Evolutionary conservation across 2,888 invertebrate genomes (phyloP).

Genomic region (Anarsia innoxiella): DNA sequence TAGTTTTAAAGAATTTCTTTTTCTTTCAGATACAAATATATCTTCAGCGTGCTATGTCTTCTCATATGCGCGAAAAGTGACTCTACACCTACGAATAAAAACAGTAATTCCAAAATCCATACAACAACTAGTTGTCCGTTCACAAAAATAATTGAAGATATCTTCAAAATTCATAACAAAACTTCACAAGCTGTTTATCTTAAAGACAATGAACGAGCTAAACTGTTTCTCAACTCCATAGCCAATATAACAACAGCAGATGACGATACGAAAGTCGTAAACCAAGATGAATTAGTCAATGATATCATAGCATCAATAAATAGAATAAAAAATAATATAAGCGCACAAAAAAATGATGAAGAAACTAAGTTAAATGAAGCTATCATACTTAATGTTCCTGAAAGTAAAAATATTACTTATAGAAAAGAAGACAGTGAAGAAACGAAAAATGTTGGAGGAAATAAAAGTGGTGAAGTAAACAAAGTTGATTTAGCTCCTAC

Average conservation of each 20-base stretch:
- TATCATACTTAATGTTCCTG: slow-evolving; percentile 44
- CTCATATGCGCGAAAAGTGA: slow-evolving; percentile 21
- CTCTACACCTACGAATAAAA: slow-evolving; percentile 20
- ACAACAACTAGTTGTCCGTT: slow-evolving; percentile 53
- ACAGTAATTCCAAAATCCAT: slow-evolving; percentile 5
- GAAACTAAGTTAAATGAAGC: slow-evolving; percentile 51
- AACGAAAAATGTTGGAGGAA: slow-evolving; percentile 41
- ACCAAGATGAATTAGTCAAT: slow-evolving; percentile 55
- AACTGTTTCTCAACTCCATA: slow-evolving; percentile 72
- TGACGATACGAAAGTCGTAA: slow-evolving; percentile 34
- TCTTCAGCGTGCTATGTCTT: slow-evolving; percentile 31
- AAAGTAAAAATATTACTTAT: slow-evolving; percentile 19
- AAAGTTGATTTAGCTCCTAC: slow-evolving; percentile 8
- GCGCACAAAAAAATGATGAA: slow-evolving; percentile 27
- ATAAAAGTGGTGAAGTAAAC: slow-evolving; percentile 11
- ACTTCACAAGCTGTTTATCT: slow-evolving; percentile 28
- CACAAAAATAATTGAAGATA: slow-evolving; percentile 61
- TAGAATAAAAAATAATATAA: slow-evolving; percentile 56
- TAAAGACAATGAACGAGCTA: slow-evolving; percentile 67
- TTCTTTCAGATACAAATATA: slow-evolving; percentile 46
- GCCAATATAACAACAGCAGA: slow-evolving; percentile 58
- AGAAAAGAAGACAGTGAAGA: slow-evolving; percentile 22
- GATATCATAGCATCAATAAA: slow-evolving; percentile 63
- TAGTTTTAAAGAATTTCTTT: neutral
- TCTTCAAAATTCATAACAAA: slow-evolving; percentile 53